These are phyloP conservation scores for Orthosia gracilis DNA, from an alignment of 2,888 invertebrate species.

Conservation along the genomic window DNA sequence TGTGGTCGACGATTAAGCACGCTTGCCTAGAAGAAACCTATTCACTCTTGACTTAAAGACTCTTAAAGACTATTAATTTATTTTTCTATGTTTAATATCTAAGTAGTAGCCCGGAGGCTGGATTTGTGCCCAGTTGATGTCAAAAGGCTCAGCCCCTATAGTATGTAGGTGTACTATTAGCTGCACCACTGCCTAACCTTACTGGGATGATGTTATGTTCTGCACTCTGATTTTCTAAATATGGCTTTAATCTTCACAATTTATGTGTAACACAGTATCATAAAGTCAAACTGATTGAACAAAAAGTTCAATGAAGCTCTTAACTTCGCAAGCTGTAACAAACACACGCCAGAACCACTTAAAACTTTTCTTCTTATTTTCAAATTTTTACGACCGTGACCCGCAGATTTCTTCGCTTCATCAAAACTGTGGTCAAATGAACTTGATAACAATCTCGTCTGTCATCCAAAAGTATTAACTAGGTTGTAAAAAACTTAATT, in stretches of 20 bases:
- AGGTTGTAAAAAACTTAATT: conserved; percentile 33
- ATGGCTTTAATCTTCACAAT: conserved; percentile 15
- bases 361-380: conserved; percentile 2
- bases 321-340: neutral
- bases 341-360: neutral
- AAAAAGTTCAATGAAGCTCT: neutral
- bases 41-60: no score
- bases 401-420: conserved; percentile 10
- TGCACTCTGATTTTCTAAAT: no score
- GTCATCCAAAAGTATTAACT: conserved; percentile 40
- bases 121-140: no score
- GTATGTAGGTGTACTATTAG: no score
- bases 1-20: no score
- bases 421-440: conserved; percentile 36
- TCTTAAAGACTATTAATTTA: no score
- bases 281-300: neutral
- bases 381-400: conserved; percentile 16
- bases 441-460: conserved; percentile 38
- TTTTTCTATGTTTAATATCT: no score
- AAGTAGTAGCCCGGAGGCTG: no score
- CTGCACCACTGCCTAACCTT: no score
- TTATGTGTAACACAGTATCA: neutral
- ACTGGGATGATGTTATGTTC: no score
- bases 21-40: no score
- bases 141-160: no score